phyloP scores from a whole-genome alignment of 2,888 invertebrate genomes.

The Eumerus sabulonum region DNA sequence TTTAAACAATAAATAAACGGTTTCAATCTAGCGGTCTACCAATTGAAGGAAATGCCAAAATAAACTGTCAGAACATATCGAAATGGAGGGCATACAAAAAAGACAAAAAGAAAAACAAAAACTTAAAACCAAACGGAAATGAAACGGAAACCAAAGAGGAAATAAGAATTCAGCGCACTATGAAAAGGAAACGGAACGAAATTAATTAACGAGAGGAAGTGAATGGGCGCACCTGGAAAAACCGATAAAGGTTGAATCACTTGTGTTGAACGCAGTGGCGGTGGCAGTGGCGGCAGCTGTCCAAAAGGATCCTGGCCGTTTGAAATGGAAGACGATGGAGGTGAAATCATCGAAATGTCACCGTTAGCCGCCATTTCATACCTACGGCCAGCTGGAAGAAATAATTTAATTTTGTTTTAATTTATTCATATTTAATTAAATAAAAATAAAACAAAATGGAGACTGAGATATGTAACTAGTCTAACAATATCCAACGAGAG shows the following conservation, averaged over 20 bases:
- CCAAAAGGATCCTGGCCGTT: slow-evolving; percentile 80
- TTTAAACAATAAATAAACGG: slow-evolving; percentile 9
- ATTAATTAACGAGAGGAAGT: slow-evolving; percentile 30
- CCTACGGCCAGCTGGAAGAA: slow-evolving; percentile 77
- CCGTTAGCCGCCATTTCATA: slow-evolving; percentile 79
- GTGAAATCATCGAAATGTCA: slow-evolving; percentile 80
- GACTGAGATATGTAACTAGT: too few relatives aligned
- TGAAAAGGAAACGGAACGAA: slow-evolving; percentile 29
- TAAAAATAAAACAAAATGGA: too few relatives aligned
- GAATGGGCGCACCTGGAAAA: slow-evolving; percentile 77
- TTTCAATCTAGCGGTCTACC: slow-evolving; percentile 14
- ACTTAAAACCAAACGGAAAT: slow-evolving; percentile 34
- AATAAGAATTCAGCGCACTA: slow-evolving; percentile 28
- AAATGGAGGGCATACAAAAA: too few relatives aligned
- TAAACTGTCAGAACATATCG: too few relatives aligned
- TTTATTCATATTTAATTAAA: too few relatives aligned
- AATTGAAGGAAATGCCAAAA: slow-evolving; percentile 37
- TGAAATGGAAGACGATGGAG: slow-evolving; percentile 79
- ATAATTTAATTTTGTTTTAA: too few relatives aligned
- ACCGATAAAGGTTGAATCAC: slow-evolving; percentile 79
- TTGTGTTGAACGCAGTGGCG: slow-evolving; percentile 80
- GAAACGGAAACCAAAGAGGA: slow-evolving; percentile 21
- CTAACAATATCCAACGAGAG: too few relatives aligned
- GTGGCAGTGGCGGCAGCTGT: slow-evolving; percentile 79
- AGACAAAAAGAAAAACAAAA: background rate